Conservation (phyloP, 1,140 invertebrate genomes). For the Gonioctena quinquepunctata region DNA sequence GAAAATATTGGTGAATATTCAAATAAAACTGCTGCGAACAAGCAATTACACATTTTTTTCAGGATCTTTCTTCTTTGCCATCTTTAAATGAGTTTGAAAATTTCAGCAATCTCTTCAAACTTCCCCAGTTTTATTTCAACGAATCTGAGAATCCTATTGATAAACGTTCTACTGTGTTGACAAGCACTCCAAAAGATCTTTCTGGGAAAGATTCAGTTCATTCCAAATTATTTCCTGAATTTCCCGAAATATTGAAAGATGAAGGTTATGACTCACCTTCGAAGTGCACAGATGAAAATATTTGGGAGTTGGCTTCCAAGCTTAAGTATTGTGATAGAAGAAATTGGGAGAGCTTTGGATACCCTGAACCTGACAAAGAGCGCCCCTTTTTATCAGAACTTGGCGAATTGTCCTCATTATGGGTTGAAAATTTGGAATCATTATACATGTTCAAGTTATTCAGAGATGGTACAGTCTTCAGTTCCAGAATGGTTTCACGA, state of each 20-base stretch:
- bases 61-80: conserved; percentile 34
- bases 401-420: conserved; percentile 35
- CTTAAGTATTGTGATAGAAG: conserved; percentile 29
- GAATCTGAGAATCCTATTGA: conserved; percentile 20
- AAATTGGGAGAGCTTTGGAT: conserved; percentile 49
- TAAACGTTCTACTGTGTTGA: conserved; percentile 1
- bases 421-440: conserved; percentile 45
- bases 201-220: not conserved
- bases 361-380: conserved; percentile 40
- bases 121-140: not conserved
- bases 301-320: conserved; percentile 45
- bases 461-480: conserved; percentile 16
- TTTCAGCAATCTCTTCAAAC: conserved; percentile 21
- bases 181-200: not conserved
- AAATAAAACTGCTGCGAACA: not conserved
- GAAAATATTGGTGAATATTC: conserved; percentile 32
- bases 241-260: conserved; percentile 26
- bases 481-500: conserved; percentile 28
- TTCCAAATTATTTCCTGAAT: not conserved
- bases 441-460: conserved; percentile 26
- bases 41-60: conserved; percentile 5
- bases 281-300: conserved; percentile 32
- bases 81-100: conserved; percentile 25
- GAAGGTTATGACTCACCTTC: conserved; percentile 32
- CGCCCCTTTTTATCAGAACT: conserved; percentile 45